phyloP scores from a whole-genome alignment of 2,888 invertebrate species.

The Himalopsyche kuldschensis region DNA sequence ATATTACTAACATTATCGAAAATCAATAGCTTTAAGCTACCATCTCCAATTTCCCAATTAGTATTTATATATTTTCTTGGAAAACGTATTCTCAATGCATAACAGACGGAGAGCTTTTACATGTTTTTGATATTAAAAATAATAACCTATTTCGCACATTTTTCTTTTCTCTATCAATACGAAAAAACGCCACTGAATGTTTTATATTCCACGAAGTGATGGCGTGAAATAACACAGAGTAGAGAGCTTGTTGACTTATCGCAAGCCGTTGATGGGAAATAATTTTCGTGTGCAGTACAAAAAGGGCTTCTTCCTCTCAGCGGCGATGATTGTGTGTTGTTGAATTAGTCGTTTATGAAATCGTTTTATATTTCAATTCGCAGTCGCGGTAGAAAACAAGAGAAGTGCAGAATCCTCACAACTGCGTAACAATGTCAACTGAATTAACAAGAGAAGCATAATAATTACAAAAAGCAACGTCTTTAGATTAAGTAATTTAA shows the following conservation, averaged over 20 bases:
- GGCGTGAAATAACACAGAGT: conserved; percentile 31
- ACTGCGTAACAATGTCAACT: neutral
- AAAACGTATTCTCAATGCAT: too few species aligned
- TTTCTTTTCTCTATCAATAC: neutral
- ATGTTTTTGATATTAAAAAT: too few species aligned
- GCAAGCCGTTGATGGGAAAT: conserved; percentile 16
- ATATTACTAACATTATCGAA: too few species aligned
- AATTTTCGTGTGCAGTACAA: conserved; percentile 5
- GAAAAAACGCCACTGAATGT: neutral
- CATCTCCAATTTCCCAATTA: too few species aligned
- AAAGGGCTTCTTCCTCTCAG: neutral
- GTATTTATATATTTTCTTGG: too few species aligned
- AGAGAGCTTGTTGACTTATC: conserved; percentile 32
- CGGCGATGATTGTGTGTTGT: neutral
- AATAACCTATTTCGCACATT: too few species aligned
- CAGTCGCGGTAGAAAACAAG: neutral
- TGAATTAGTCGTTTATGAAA: neutral
- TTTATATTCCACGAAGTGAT: conserved; percentile 22
- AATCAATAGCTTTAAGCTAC: too few species aligned
- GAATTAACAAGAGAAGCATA: neutral
- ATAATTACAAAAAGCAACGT: neutral
- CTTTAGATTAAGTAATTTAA: too few species aligned
- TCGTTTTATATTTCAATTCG: neutral
- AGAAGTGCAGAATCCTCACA: neutral
- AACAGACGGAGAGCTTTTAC: too few species aligned